Percentiles rank a stretch among this genome's conserved stretches.
Evolutionary conservation across 2,888 invertebrate species (phyloP).

Genomic region (Bimastos eiseni): DNA sequence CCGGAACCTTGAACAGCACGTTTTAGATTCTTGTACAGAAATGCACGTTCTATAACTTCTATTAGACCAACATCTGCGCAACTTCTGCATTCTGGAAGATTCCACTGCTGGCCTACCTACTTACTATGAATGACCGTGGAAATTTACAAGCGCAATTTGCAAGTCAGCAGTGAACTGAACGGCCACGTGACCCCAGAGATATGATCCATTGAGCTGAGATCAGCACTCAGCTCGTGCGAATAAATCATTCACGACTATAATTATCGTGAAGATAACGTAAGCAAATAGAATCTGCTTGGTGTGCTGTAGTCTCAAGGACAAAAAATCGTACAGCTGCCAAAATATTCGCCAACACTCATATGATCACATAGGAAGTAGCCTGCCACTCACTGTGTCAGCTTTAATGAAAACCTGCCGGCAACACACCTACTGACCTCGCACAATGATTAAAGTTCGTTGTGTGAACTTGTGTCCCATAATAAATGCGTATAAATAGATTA

Average conservation of each 20-base stretch:
- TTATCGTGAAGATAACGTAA: not conserved
- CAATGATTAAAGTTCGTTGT: too few relatives aligned
- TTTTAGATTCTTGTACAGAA: not conserved
- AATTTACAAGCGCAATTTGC: not conserved
- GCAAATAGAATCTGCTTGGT: not conserved
- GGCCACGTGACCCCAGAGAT: not conserved
- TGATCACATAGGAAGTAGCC: not conserved
- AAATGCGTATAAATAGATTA: too few relatives aligned
- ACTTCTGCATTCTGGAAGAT: not conserved
- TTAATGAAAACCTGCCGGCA: not conserved
- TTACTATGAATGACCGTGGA: not conserved
- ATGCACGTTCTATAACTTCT: too few relatives aligned
- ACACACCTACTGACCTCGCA: not conserved
- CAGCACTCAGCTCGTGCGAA: not conserved
- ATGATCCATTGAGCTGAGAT: not conserved
- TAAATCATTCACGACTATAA: not conserved
- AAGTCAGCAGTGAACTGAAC: not conserved
- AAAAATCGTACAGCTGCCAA: not conserved
- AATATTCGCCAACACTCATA: not conserved
- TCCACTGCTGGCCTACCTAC: not conserved
- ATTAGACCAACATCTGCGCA: not conserved
- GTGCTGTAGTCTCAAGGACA: not conserved
- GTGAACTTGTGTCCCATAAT: too few relatives aligned
- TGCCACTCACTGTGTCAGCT: not conserved
- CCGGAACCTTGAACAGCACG: not conserved